A percentile compares a stretch with the other conserved stretches of the same genome.
These are phyloP conservation scores for Meiosimyza platycephala DNA, from an alignment of 2,888 invertebrate species.

Conservation along the genomic window DNA sequence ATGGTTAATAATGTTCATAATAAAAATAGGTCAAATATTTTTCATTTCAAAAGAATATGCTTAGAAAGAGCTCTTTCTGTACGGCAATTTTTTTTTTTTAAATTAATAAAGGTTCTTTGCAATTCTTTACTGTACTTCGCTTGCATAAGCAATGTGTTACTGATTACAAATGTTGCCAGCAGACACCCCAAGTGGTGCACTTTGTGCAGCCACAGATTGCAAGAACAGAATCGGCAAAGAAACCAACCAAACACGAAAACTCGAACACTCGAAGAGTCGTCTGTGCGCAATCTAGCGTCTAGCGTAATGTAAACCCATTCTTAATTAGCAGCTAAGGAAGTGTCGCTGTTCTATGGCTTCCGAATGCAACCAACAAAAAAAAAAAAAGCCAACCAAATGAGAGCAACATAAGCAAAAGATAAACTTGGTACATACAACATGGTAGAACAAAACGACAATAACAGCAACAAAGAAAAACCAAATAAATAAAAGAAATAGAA, in stretches of 20 bases:
- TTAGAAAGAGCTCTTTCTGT: too few relatives aligned
- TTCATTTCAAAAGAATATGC: too few relatives aligned
- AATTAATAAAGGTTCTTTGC: too few relatives aligned
- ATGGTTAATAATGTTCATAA: too few relatives aligned
- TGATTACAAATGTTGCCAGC: not conserved
- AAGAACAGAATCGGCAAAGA: conserved; percentile 1
- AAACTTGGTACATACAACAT: conserved; percentile 28
- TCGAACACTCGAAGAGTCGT: not conserved
- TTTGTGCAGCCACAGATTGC: not conserved
- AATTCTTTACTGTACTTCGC: too few relatives aligned
- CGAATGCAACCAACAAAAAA: conserved; percentile 28
- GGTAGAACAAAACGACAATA: conserved; percentile 9
- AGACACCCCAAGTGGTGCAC: conserved; percentile 6
- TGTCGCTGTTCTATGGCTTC: conserved; percentile 48
- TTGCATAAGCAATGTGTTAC: too few relatives aligned
- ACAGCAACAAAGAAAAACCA: conserved; percentile 5
- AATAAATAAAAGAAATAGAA: not conserved
- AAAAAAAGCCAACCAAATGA: conserved; percentile 3
- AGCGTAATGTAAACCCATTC: conserved; percentile 39
- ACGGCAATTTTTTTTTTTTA: too few relatives aligned
- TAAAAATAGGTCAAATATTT: too few relatives aligned
- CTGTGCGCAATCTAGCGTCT: not conserved
- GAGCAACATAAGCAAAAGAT: conserved; percentile 25
- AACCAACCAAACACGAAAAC: not conserved
- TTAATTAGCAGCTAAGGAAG: conserved; percentile 49